Evolutionary conservation across 1,140 invertebrate species (phyloP).

Genomic region (Galleria mellonella): DNA sequence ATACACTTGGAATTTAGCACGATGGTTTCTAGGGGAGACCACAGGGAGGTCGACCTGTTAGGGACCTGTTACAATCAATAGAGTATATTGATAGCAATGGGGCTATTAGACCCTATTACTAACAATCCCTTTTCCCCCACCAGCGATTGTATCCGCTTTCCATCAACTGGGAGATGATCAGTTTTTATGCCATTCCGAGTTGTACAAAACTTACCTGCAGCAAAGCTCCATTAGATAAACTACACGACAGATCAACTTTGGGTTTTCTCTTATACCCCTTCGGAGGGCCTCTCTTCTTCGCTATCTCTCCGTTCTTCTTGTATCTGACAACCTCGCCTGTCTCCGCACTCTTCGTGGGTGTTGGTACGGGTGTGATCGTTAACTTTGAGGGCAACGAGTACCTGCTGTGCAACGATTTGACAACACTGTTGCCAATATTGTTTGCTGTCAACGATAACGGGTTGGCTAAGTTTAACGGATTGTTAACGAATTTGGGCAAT

Average conservation of each 20-base stretch:
- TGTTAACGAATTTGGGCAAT: slow-evolving; percentile 61
- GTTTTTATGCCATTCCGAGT: no score
- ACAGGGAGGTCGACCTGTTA: no score
- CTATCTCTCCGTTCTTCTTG: slow-evolving; percentile 63
- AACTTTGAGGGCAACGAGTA: slow-evolving; percentile 57
- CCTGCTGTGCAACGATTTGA: slow-evolving; percentile 28
- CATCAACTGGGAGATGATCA: no score
- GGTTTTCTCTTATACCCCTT: slow-evolving; percentile 63
- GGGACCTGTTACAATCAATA: no score
- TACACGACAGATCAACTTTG: slow-evolving; percentile 44
- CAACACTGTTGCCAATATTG: slow-evolving; percentile 36
- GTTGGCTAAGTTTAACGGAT: slow-evolving; percentile 59
- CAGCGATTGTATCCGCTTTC: no score
- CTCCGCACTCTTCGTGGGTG: slow-evolving; percentile 15
- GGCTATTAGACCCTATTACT: no score
- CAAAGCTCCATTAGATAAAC: slow-evolving; percentile 41
- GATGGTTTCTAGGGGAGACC: no score
- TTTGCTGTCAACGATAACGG: slow-evolving; percentile 39
- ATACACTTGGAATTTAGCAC: no score
- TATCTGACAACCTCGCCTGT: slow-evolving; percentile 49
- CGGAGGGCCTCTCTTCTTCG: slow-evolving; percentile 57
- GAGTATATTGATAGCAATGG: no score
- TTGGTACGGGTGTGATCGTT: slow-evolving; percentile 49
- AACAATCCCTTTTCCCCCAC: no score
- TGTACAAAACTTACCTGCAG: slow-evolving; percentile 29